Conservation (phyloP, 2,797 vertebrate species). For the Aulostomus chinensis region DNA sequence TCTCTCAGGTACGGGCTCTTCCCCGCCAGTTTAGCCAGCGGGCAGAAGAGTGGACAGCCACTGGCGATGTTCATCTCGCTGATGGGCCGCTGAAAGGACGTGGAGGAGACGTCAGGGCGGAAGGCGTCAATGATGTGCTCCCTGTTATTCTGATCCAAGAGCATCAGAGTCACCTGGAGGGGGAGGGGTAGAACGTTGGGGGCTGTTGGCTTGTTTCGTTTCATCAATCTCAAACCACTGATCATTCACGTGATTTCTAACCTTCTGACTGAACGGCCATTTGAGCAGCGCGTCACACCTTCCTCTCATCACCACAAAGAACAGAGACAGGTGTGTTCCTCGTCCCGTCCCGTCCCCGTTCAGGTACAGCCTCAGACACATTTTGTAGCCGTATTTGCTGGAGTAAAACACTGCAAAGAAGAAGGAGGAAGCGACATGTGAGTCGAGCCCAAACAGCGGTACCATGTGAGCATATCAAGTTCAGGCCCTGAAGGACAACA, state of each 20-base stretch:
- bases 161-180: constrained; percentile 93
- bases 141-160: constrained; percentile 96
- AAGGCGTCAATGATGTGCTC: constrained; percentile 98
- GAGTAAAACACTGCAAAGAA: constrained; percentile 91
- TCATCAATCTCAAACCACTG: too few species aligned
- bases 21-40: constrained; percentile 88
- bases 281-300: constrained; percentile 90
- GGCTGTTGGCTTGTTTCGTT: not conserved
- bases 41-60: constrained; percentile 97
- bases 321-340: constrained; percentile 91
- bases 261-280: constrained; percentile 99
- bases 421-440: not conserved
- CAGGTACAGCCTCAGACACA: constrained; percentile 95
- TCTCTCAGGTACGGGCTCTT: constrained; percentile 93
- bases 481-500: constrained; percentile 28
- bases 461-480: constrained; percentile 4
- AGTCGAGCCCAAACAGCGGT: not conserved
- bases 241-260: too few species aligned
- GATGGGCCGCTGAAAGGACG: constrained; percentile 93
- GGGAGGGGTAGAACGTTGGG: not conserved
- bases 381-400: constrained; percentile 97
- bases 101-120: constrained; percentile 91
- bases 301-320: constrained; percentile 97
- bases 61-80: constrained; percentile 98
- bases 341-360: constrained; percentile 94